Conservation (phyloP, 2,797 vertebrate species). For the Sebastes paucispinis region DNA sequence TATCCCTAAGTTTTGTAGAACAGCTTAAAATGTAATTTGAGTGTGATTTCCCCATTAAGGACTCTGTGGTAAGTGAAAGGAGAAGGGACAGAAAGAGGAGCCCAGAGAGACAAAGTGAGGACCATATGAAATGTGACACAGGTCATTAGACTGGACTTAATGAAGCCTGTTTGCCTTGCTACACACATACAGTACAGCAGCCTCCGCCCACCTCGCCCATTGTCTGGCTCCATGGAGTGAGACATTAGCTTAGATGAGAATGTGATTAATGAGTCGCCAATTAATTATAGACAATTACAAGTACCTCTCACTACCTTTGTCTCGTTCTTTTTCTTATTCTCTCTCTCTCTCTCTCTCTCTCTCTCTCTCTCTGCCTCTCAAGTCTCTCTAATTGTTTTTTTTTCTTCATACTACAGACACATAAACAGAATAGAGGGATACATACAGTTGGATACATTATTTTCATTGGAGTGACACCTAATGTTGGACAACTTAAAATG, state of each 20-base stretch:
- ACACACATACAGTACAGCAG: neutral
- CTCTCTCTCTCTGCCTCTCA: neutral
- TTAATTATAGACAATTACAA: constrained; percentile 66
- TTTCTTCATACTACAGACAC: neutral
- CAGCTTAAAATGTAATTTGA: neutral
- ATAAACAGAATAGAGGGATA: neutral
- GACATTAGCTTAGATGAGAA: constrained; percentile 58
- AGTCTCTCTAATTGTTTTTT: neutral
- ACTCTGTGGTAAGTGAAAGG: neutral
- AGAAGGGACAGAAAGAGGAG: neutral
- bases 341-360: neutral
- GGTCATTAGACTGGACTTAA: constrained; percentile 72
- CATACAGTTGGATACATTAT: neutral
- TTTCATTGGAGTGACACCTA: neutral
- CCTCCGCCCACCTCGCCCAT: constrained; percentile 1
- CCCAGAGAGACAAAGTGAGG: constrained; percentile 13
- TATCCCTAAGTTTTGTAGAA: neutral
- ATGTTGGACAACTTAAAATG: neutral
- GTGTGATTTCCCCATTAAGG: neutral
- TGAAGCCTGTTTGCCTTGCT: constrained; percentile 70
- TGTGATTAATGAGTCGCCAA: constrained; percentile 64
- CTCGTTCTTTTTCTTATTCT: neutral
- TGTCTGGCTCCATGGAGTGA: constrained; percentile 48
- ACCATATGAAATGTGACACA: constrained; percentile 58
- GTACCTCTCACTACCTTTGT: constrained; percentile 26